Conservation (phyloP, 2,113 vertebrate genomes). For the Oncorhynchus tshawytscha region DNA sequence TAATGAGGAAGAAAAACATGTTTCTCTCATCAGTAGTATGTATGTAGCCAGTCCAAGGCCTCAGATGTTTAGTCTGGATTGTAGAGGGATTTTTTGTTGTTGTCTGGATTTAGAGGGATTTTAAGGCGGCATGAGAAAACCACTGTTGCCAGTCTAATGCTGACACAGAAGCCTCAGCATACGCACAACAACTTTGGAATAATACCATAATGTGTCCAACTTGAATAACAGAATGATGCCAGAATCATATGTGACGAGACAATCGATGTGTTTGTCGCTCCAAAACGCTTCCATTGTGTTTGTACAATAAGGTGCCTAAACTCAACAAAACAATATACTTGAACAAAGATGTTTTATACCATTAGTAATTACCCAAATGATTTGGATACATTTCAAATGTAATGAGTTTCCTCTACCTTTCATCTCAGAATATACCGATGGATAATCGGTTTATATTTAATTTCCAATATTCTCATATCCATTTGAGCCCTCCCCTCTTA, state of each 20-base stretch:
- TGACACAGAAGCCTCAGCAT: background rate
- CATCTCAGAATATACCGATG: constrained; percentile 57
- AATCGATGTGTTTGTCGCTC: background rate
- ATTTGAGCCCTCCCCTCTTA: constrained; percentile 51
- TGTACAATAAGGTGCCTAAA: background rate
- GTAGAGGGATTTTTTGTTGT: constrained; percentile 12
- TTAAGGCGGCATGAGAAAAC: constrained; percentile 41
- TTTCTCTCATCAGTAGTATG: constrained; percentile 54
- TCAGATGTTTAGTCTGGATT: constrained; percentile 58
- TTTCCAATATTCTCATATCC: constrained; percentile 57
- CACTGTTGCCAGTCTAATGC: constrained; percentile 45
- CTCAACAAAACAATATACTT: constrained; percentile 33
- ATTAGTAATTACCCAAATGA: constrained; percentile 13
- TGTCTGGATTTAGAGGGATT: constrained; percentile 59
- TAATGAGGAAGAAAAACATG: constrained; percentile 64
- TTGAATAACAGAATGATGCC: background rate
- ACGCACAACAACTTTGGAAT: constrained; percentile 45
- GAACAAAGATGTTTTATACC: constrained; percentile 37
- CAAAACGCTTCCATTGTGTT: background rate
- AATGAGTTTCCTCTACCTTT: constrained; percentile 38
- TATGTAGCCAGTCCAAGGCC: background rate
- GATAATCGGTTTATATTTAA: constrained; percentile 65
- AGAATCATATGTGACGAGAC: background rate
- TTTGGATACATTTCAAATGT: constrained; percentile 32
- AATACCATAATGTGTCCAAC: background rate